A percentile compares a stretch with the other conserved stretches of the same genome.
These are phyloP conservation scores for Kryptolebias ocellatus DNA, from an alignment of 2,797 vertebrate species.

Conservation along the genomic window DNA sequence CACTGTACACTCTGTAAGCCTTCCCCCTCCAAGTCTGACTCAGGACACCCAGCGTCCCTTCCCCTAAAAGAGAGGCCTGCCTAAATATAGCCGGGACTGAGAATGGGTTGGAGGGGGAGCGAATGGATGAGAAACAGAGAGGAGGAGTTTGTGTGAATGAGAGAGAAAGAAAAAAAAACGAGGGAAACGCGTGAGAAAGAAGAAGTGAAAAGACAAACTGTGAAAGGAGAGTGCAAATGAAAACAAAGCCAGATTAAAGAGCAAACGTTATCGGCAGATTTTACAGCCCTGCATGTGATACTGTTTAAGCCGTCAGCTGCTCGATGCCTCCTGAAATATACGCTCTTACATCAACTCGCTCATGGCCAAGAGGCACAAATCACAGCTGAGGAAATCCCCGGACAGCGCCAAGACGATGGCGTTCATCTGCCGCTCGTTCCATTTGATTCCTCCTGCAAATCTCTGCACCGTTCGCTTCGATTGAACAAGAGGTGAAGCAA, in stretches of 20 bases:
- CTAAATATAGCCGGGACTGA: slow-evolving; percentile 62
- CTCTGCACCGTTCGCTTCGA: not conserved
- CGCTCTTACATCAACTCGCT: slow-evolving; percentile 53
- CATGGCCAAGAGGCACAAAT: slow-evolving; percentile 26
- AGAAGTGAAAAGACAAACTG: not conserved
- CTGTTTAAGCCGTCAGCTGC: slow-evolving; percentile 48
- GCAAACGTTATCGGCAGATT: slow-evolving; percentile 22
- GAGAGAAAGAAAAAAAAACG: not conserved
- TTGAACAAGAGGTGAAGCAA: slow-evolving; percentile 13
- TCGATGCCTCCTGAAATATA: slow-evolving; percentile 67
- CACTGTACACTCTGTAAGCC: slow-evolving; percentile 14
- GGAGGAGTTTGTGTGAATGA: not conserved
- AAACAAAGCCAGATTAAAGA: not conserved
- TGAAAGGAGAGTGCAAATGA: not conserved
- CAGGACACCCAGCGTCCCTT: slow-evolving; percentile 18
- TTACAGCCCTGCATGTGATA: slow-evolving; percentile 38
- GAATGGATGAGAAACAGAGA: not conserved
- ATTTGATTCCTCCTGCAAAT: slow-evolving; percentile 35
- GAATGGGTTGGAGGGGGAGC: not conserved
- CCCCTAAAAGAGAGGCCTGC: slow-evolving; percentile 17
- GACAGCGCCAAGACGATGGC: slow-evolving; percentile 16
- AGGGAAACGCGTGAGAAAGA: not conserved
- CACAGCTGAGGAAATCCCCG: slow-evolving; percentile 46
- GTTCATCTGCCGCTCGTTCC: slow-evolving; percentile 47
- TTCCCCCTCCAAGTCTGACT: slow-evolving; percentile 27